phyloP scores from a whole-genome alignment of 2,888 invertebrate species.

The Priocnemis perturbator region DNA sequence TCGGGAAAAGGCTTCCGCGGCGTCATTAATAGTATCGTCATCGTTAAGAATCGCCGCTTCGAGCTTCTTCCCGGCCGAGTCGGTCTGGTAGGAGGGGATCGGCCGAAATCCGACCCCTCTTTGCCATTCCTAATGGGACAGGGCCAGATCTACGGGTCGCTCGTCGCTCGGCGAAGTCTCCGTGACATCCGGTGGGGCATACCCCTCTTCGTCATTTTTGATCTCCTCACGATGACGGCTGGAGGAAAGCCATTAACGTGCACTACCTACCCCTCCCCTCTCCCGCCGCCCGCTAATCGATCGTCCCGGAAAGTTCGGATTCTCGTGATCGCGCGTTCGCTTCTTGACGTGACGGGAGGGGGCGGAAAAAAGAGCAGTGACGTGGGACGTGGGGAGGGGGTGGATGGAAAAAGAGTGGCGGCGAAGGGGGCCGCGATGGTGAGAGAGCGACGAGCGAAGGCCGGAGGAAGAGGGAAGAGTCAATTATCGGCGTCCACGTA shows the following conservation, averaged over 20 bases:
- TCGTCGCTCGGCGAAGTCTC: constrained; percentile 41
- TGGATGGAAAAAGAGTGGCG: constrained; percentile 5
- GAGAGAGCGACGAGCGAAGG: constrained; percentile 11
- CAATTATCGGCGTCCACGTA: constrained; percentile 15
- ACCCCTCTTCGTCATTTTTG: constrained; percentile 39
- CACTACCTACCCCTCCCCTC: constrained; percentile 11
- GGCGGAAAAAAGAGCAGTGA: background rate
- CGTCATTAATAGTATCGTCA: no score
- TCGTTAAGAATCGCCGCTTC: no score
- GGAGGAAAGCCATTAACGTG: constrained; percentile 52
- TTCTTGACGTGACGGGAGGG: background rate
- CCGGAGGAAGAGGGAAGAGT: constrained; percentile 24
- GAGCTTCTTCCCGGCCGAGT: no score
- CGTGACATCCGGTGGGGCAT: constrained; percentile 32
- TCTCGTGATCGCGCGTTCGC: constrained; percentile 13
- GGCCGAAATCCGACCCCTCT: background rate
- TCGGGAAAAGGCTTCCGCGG: no score
- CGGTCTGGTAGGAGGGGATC: no score
- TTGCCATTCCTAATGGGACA: constrained; percentile 31
- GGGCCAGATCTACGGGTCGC: constrained; percentile 29
- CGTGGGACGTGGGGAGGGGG: background rate
- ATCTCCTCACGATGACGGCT: constrained; percentile 42
- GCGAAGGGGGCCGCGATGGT: background rate
- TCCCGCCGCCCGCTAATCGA: constrained; percentile 36
- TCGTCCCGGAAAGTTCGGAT: constrained; percentile 36